Evolutionary conservation across 2,113 vertebrate genomes (phyloP), one percentile per base, ranked within the genome.

Genomic region (Spermophilus dauricus): DNA sequence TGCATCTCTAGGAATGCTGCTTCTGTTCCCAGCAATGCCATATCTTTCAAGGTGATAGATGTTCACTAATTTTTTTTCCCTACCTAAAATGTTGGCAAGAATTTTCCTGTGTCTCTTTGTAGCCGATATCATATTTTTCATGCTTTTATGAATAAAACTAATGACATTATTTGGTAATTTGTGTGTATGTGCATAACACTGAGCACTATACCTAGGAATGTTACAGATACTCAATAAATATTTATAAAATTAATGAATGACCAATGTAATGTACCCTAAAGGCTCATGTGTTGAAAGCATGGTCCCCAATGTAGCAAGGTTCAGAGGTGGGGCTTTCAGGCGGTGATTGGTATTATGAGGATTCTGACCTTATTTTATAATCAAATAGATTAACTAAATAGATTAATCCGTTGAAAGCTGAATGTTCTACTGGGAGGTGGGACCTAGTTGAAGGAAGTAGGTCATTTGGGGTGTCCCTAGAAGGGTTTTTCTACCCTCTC

Each of bases 91-190:
- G 16, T 42, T 67, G 67, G 32, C 20, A 89, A 65, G 30, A 10
- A 61, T 89, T 91, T 18, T 78, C 9, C 26, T 39, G 30, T 65
- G 42, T 42, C 42, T 34, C 61, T 70, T 73, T 45, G 12, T 30
- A 89, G 56, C 18, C 26, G 10, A 20, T 51, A 12, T 32, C 30
- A 76, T 37, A 30, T 86, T 91, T 80, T 83, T 89, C 32, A 89
- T 56, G 78, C 51, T 86, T 86, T 75, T 95, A n/a, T 86, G 45
- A 95, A 65, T 81, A 83, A 91, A 42, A 20, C 16, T 77, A 51
- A 78, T 69, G 65, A 56, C 42, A n/a, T 91, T 32, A 37, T 75
- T 94, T 76, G 28, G 39, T 26, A 89, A 30, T 88, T 42, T 77
- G 9, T 51, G 18, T 20, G 30, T 28, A 20, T 77, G 3, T 28